Percentiles rank a stretch among this genome's conserved stretches.
Evolutionary conservation across 2,113 vertebrate species (phyloP).

Genomic region (Scomber colias): DNA sequence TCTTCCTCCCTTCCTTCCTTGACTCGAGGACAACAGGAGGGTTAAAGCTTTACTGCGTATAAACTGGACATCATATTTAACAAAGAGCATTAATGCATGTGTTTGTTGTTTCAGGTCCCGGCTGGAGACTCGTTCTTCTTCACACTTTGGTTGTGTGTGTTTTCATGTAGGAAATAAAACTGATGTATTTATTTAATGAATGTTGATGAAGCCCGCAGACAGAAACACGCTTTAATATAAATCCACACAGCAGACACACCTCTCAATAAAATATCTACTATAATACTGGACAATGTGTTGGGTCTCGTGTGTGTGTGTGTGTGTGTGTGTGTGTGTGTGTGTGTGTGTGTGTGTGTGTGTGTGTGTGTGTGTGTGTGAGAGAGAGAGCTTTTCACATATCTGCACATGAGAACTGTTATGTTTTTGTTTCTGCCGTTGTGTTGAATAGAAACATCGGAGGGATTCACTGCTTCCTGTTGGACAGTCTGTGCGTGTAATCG

Average conservation of each 20-base stretch:
- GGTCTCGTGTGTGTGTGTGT: conserved; percentile 2
- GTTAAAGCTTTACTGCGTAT: no score
- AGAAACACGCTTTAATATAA: not conserved
- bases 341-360: no score
- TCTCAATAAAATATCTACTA: conserved; percentile 26
- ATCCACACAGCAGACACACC: not conserved
- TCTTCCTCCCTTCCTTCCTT: no score
- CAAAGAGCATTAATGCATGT: not conserved
- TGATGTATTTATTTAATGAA: not conserved
- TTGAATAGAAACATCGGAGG: not conserved
- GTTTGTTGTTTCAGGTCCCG: conserved; percentile 66
- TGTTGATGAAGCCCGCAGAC: not conserved
- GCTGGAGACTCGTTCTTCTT: conserved; percentile 57
- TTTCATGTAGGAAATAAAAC: conserved; percentile 24
- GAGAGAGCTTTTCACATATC: conserved; percentile 4
- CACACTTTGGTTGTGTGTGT: conserved; percentile 49
- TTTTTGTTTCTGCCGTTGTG: not conserved
- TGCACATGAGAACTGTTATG: not conserved
- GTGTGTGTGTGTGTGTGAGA: no score
- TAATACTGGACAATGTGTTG: not conserved
- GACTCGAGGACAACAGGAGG: no score
- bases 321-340: not conserved
- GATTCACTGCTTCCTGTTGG: not conserved
- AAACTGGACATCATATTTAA: not conserved
- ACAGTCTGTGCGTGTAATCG: not conserved